Evolutionary conservation across 2,113 vertebrate species (phyloP), one percentile per base, ranked within the genome.

Genomic region (Pyxicephalus adspersus): DNA sequence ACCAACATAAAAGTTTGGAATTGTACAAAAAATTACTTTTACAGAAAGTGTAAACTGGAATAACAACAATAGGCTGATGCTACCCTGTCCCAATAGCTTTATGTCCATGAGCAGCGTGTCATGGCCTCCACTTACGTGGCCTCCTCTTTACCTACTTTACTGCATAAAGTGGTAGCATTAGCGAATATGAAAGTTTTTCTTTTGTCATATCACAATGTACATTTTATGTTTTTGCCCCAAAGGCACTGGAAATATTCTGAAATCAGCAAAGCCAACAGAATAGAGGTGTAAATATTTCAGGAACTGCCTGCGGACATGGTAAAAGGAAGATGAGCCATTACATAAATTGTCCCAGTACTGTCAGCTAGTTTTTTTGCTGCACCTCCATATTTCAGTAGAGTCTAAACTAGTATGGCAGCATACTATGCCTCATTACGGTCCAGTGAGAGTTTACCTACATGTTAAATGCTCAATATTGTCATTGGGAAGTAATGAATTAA

Each of bases 251-350:
- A 84, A 81, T 85, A 80, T 85, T 84, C 85, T 81, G 85, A 83
- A 86, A 87, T 86, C 83, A 80, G 74, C 77, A 1, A 60, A 84
- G 75, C 85, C 85, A 84, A 81, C 83, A 83, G 78, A 81, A 84
- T 83, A 83, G 84, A 83, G 72, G 75, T 85, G 85, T 71, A 60
- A 89, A 89, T 89, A 87, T 88, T 89, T 86, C 74, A 86, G 0
- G 65, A 84, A 61, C 85, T 87, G 86, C 87, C 87, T 85, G 84
- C 74, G 87, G 88, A 86, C 75, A 86, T 83, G 76, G 80, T 79
- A 78, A 85, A 85, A 85, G 72, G 84, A 87, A 74, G 83, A 85
- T 31, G 75, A 86, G 22, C 65, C 29, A 15, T 38, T 57, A 22
- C 25, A n/a, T 38, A 78, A 58, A 67, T 19, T 57, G 76, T 65